A percentile compares a stretch with the other conserved stretches of the same genome.
phyloP scores from a whole-genome alignment of 2,113 vertebrate genomes.

The Rafetus swinhoei region DNA sequence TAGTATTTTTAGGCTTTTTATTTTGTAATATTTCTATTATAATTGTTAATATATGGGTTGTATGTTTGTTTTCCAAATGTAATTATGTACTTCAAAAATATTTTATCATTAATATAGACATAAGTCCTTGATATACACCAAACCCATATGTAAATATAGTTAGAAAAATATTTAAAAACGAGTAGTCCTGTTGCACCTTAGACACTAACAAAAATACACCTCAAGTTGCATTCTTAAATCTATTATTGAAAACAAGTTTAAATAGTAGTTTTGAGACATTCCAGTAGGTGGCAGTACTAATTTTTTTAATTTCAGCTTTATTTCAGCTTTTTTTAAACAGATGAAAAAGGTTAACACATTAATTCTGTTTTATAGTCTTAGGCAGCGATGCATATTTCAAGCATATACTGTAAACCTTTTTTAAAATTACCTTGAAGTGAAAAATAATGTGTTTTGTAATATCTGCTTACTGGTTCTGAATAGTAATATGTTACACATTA shows the following conservation, averaged over 20 bases:
- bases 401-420: neutral
- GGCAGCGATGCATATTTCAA: neutral
- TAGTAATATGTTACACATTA: neutral
- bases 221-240: rapidly evolving
- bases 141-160: neutral
- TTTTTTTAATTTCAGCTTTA: neutral
- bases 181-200: too few species aligned
- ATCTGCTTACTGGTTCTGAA: neutral
- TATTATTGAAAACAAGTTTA: neutral
- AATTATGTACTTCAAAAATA: neutral
- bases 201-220: too few species aligned
- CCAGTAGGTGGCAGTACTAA: slow-evolving; percentile 37
- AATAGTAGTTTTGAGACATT: neutral
- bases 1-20: neutral
- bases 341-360: neutral
- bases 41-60: neutral
- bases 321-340: neutral
- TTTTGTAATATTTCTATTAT: neutral
- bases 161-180: neutral
- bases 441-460: neutral
- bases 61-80: neutral
- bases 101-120: too few species aligned
- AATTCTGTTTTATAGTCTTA: neutral
- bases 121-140: neutral
- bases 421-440: neutral